phyloP scores from a whole-genome alignment of 2,113 vertebrate genomes.

The Sphaerodactylus townsendi region DNA sequence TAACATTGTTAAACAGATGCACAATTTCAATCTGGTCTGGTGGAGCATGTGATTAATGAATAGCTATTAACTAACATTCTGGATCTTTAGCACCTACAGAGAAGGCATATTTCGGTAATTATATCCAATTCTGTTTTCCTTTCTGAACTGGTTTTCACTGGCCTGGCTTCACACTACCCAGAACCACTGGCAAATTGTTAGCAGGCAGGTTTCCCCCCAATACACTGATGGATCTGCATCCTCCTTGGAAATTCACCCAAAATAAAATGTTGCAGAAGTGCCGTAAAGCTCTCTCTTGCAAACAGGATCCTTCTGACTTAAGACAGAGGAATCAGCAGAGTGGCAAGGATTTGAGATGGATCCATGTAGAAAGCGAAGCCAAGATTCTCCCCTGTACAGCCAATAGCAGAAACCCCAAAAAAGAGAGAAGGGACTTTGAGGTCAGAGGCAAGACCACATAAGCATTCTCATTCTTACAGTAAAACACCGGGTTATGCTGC shows the following conservation, averaged over 20 bases:
- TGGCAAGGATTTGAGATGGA: too few species aligned
- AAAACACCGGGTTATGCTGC: neutral
- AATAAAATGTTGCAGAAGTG: neutral
- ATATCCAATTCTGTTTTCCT: neutral
- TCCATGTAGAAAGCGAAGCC: neutral
- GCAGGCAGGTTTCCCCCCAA: too few species aligned
- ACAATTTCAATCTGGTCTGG: too few species aligned
- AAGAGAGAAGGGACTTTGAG: neutral
- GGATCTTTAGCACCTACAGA: neutral
- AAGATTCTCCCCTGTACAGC: neutral
- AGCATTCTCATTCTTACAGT: neutral
- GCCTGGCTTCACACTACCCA: neutral
- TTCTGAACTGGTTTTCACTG: neutral
- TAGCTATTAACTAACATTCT: too few species aligned
- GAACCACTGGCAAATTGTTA: neutral
- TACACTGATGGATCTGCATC: too few species aligned
- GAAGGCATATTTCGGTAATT: neutral
- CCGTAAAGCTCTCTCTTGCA: neutral
- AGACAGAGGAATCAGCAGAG: neutral
- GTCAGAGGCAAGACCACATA: neutral
- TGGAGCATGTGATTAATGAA: too few species aligned
- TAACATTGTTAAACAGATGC: too few species aligned
- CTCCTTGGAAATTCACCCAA: neutral
- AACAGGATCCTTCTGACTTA: neutral
- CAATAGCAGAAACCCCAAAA: neutral